Evolutionary conservation across 30 jellyfish, hydroid and myxozoan species (phyloP), one percentile per base, ranked within the genome.

Genomic region (Pelagia noctiluca): DNA sequence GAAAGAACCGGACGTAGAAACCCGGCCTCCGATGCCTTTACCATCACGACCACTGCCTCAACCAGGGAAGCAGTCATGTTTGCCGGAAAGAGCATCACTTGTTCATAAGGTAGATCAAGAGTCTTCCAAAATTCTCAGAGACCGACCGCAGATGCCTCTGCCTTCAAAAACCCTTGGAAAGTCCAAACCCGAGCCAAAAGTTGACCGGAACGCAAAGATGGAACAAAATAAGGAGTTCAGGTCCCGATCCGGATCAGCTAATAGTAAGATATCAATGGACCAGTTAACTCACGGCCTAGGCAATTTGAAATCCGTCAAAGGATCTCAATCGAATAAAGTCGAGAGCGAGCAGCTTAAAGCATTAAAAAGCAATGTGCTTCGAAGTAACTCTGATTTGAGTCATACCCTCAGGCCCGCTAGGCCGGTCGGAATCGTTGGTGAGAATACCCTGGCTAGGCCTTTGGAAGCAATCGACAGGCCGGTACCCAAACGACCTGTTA

Each of bases 1-100:
- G 42, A 32, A 63, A 31, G 90, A 78, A 2, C 25, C n/a, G 16
- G 67, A 30, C 31, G 42, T 29, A 2, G 93, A 83, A 24, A 65
- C 24, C 38, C 61, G 86, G 19, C 93, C 93, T 0, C 82, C 86
- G 35, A 22, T 71, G 82, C 86, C 93, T 37, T 7, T 63, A 63
- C 46, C 46, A 4, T 10, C 68, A 5, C 12, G 68, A 19, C 68
- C 68, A 30, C 68, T 4, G 68, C 30, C 26, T 52, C 1, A 32
- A 38, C 90, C 90, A 46, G 33, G 12, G 10, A 46, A 50, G 49
- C 84, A 69, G 22, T 4, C 80, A 52, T 23, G 38, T 46, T n/a
- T 69, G 16, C 84, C 71, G 88, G 38, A 60, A 53, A 86, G 29
- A 22, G 53, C 7, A 28, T 54, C 25, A 33, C 76, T 52, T 49